Conservation (phyloP, 2,113 vertebrate species). For the Melanotaenia duboulayi region DNA sequence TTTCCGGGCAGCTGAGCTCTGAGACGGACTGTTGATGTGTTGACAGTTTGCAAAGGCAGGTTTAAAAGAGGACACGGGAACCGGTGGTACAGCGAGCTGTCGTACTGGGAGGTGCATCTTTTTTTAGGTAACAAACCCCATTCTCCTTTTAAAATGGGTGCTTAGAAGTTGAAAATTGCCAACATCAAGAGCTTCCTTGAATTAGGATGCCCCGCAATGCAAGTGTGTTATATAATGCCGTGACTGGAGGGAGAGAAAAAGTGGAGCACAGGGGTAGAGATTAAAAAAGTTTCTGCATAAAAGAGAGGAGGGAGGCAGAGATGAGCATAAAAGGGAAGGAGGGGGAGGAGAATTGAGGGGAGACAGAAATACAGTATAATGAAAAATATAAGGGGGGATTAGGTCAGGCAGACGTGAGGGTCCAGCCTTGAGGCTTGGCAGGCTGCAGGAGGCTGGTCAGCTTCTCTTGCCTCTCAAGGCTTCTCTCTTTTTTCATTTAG, state of each 20-base stretch:
- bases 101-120: conserved; percentile 52
- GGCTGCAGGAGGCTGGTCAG: conserved; percentile 52
- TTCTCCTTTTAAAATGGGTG: conserved; percentile 63
- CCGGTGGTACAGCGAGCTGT: conserved; percentile 39
- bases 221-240: conserved; percentile 74
- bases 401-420: conserved; percentile 57
- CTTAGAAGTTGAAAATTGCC: conserved; percentile 75
- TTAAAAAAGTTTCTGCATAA: conserved; percentile 76
- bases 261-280: conserved; percentile 76
- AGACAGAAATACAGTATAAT: conserved; percentile 56
- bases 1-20: conserved; percentile 48
- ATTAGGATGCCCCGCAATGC: conserved; percentile 69
- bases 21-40: conserved; percentile 34
- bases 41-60: conserved; percentile 13
- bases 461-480: conserved; percentile 43
- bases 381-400: conserved; percentile 50
- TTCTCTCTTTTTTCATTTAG: conserved; percentile 68
- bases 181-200: conserved; percentile 77
- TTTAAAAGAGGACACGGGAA: conserved; percentile 48
- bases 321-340: conserved; percentile 59
- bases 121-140: conserved; percentile 50
- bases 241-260: conserved; percentile 76
- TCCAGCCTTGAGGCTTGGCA: conserved; percentile 21
- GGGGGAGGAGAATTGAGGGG: conserved; percentile 48
- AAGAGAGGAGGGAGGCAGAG: conserved; percentile 42